Conservation (phyloP, 2,888 invertebrate species). For the Chalcis sispes region DNA sequence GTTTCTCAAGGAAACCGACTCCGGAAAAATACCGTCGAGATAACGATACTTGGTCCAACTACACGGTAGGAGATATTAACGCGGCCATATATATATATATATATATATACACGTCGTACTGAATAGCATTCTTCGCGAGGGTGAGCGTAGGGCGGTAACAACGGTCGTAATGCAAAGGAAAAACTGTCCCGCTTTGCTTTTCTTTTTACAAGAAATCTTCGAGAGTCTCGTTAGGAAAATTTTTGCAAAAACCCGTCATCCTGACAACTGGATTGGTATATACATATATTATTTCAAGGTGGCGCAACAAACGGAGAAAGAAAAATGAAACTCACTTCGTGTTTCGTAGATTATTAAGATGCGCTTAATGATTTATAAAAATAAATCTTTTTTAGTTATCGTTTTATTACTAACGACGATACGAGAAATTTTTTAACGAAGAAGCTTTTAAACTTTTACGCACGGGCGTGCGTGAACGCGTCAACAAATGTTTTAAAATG, state of each 20-base stretch:
- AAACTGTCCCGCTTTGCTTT: too few relatives aligned
- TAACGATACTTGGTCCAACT: not conserved
- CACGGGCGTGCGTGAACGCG: too few relatives aligned
- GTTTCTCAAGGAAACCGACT: not conserved
- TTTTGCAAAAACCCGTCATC: slow-evolving; percentile 10
- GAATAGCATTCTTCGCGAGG: too few relatives aligned
- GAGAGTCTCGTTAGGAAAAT: slow-evolving; percentile 31
- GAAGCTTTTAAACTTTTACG: too few relatives aligned
- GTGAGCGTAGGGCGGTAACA: too few relatives aligned
- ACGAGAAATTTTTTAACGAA: too few relatives aligned
- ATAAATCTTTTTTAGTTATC: slow-evolving; percentile 8
- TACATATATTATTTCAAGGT: too few relatives aligned
- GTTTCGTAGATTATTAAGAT: slow-evolving; percentile 18
- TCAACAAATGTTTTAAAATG: not conserved
- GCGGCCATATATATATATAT: slow-evolving; percentile 21
- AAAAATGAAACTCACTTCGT: not conserved
- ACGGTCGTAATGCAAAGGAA: too few relatives aligned
- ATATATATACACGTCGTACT: slow-evolving; percentile 3
- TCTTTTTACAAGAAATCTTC: slow-evolving; percentile 16
- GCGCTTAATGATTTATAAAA: slow-evolving; percentile 25
- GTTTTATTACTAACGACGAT: too few relatives aligned
- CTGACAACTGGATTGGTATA: not conserved
- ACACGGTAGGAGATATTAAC: not conserved
- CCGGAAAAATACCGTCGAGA: not conserved
- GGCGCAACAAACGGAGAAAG: not conserved